Evolutionary conservation across 1,140 invertebrate species (phyloP).

Genomic region (Bacillus rossius): DNA sequence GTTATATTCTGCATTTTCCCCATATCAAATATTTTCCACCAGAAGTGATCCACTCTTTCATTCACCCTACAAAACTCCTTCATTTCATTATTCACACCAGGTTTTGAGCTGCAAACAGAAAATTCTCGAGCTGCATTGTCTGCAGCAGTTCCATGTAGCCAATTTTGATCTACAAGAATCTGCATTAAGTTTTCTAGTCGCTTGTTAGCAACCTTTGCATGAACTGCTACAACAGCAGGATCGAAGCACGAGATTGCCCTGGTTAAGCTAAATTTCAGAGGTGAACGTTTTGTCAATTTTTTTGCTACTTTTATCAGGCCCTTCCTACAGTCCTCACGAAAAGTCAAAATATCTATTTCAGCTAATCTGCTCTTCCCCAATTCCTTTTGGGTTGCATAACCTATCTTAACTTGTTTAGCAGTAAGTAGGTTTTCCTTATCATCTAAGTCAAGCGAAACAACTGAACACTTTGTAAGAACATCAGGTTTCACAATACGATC

Average conservation of each 20-base stretch:
- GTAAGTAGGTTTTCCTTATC: neutral
- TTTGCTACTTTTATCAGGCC: conserved; percentile 11
- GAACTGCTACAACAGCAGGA: conserved; percentile 2
- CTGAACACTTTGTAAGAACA: neutral
- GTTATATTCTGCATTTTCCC: conserved; percentile 1
- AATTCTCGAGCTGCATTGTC: conserved; percentile 13
- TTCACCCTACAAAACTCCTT: conserved; percentile 10
- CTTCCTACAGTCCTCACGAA: conserved; percentile 2
- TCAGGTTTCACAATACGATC: neutral
- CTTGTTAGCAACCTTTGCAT: too few species aligned
- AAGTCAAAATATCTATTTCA: neutral
- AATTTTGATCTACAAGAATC: conserved; percentile 12
- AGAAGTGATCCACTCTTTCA: conserved; percentile 18
- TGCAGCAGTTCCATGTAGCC: conserved; percentile 14
- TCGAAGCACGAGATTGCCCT: conserved; percentile 15
- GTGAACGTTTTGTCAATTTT: conserved; percentile 18
- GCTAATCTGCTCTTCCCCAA: too few species aligned
- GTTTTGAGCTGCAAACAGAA: conserved; percentile 6
- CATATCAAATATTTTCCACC: conserved; percentile 8
- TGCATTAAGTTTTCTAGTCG: conserved; percentile 10
- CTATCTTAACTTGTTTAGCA: too few species aligned
- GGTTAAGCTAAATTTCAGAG: conserved; percentile 19
- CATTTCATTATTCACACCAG: conserved; percentile 6
- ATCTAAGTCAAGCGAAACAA: neutral
- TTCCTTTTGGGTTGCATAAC: too few species aligned